Conservation (phyloP, 2,113 vertebrate genomes). For the Megaceryle maxima region DNA sequence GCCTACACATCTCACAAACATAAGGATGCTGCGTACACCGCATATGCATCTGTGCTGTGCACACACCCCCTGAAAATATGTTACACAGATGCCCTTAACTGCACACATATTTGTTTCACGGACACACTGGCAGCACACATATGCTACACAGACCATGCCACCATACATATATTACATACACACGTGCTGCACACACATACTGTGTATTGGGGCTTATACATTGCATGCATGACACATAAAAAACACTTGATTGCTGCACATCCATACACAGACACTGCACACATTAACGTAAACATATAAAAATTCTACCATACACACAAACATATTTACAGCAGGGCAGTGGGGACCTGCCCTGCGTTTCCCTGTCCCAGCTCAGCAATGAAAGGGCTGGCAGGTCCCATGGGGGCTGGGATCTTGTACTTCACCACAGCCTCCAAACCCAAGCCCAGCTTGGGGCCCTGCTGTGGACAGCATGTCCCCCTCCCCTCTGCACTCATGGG, state of each 20-base stretch:
- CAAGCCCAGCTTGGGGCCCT: accelerated
- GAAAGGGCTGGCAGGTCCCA: accelerated
- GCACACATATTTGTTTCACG: accelerated
- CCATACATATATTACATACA: accelerated
- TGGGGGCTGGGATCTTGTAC: not conserved
- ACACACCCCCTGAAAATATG: accelerated
- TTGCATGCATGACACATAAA: accelerated
- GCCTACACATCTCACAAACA: accelerated
- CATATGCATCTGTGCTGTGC: accelerated
- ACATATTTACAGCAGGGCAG: accelerated
- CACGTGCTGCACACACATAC: accelerated
- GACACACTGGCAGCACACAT: not conserved
- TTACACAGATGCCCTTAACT: not conserved
- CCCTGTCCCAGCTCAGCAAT: not conserved
- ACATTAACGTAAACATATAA: not conserved
- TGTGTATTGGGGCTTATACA: accelerated
- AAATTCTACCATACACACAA: accelerated
- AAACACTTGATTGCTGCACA: accelerated
- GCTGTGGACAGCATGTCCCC: accelerated
- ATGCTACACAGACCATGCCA: accelerated
- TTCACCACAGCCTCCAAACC: not conserved
- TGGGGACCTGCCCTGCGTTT: not conserved
- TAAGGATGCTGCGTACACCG: accelerated
- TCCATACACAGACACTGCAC: not conserved
- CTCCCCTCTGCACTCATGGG: not conserved